Evolutionary conservation across 2,888 invertebrate species (phyloP).

Genomic region (Perizoma flavofasciatum): DNA sequence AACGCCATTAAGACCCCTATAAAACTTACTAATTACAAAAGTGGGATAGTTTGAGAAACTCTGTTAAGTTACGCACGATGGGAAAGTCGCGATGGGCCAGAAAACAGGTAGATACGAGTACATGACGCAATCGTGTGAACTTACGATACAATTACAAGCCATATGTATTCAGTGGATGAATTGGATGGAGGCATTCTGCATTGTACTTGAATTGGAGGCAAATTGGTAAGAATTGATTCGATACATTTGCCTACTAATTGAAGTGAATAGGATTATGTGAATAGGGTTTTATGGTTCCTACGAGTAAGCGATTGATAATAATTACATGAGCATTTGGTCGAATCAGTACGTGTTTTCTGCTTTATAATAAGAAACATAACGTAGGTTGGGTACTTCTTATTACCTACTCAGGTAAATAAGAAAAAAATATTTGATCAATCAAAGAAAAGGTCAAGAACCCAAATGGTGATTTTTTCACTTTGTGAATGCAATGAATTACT

Average conservation of each 20-base stretch:
- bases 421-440: no score
- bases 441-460: no score
- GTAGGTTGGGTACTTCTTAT: no score
- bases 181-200: constrained; percentile 8
- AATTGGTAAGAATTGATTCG: constrained; percentile 6
- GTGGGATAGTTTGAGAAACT: constrained; percentile 21
- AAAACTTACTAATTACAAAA: no score
- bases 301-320: background rate
- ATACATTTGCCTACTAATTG: constrained; percentile 9
- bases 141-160: constrained; percentile 17
- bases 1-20: no score
- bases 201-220: constrained; percentile 12
- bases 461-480: no score
- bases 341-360: no score
- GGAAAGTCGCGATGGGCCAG: constrained; percentile 36
- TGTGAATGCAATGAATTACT: no score
- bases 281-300: background rate
- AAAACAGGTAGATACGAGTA: constrained; percentile 14
- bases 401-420: no score
- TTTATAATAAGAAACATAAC: no score
- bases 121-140: constrained; percentile 37
- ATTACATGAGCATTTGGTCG: no score
- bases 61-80: constrained; percentile 34
- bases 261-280: constrained; percentile 5
- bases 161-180: constrained; percentile 19